Conservation (phyloP, 2,888 invertebrate genomes). For the Phalangium opilio region DNA sequence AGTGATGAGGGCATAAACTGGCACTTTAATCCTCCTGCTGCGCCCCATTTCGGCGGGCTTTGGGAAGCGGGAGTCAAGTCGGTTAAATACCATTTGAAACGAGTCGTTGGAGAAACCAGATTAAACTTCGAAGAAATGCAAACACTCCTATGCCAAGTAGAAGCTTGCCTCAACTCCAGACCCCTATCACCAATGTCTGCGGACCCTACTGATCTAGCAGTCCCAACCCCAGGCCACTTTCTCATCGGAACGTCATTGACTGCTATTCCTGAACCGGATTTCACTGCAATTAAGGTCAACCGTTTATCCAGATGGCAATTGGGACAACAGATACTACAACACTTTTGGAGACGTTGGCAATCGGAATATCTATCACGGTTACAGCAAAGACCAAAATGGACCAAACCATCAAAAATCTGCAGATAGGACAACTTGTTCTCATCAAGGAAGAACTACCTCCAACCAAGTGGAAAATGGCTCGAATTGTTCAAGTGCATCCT, state of each 20-base stretch:
- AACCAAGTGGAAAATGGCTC: neutral
- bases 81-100: too few species aligned
- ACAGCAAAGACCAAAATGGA: neutral
- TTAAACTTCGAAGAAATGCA: constrained; percentile 3
- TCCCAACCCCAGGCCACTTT: constrained; percentile 5
- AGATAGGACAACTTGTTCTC: neutral
- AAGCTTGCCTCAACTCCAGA: constrained; percentile 1
- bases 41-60: too few species aligned
- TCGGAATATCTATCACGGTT: constrained; percentile 1
- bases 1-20: constrained; percentile 1
- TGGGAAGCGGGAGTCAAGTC: too few species aligned
- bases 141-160: neutral
- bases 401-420: neutral
- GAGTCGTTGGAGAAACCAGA: too few species aligned
- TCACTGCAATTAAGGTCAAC: neutral
- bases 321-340: neutral
- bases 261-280: neutral
- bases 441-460: neutral
- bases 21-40: too few species aligned
- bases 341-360: neutral
- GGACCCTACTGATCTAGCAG: neutral
- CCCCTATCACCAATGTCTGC: neutral
- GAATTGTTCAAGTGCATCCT: neutral
- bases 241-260: neutral
- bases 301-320: neutral